Evolutionary conservation across 2,113 vertebrate species (phyloP).

Genomic region (Entosphenus tridentatus): DNA sequence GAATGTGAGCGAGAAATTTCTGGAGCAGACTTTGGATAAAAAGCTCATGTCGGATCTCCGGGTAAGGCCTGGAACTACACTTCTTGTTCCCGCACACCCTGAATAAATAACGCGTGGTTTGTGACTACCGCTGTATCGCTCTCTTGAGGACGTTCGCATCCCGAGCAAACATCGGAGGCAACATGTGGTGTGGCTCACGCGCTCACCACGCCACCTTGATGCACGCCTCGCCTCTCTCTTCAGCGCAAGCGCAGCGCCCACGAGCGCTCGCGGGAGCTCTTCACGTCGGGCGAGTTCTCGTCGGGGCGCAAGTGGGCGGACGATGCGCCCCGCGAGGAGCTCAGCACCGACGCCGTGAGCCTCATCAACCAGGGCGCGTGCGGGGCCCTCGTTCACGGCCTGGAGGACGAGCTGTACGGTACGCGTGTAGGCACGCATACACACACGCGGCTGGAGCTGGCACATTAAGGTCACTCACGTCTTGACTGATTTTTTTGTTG

Average conservation of each 20-base stretch:
- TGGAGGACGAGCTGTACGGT: conserved; percentile 98
- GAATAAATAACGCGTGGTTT: too few species aligned
- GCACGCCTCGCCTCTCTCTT: neutral
- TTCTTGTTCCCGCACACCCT: too few species aligned
- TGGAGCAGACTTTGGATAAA: conserved; percentile 94
- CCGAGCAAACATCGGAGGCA: too few species aligned
- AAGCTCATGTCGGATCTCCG: conserved; percentile 94
- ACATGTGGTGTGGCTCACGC: too few species aligned
- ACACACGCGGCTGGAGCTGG: too few species aligned
- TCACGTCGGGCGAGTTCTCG: conserved; percentile 81
- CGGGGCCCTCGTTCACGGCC: conserved; percentile 80
- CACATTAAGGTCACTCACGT: too few species aligned
- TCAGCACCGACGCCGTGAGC: conserved; percentile 71
- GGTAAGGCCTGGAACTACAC: conserved; percentile 22
- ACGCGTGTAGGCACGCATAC: conserved; percentile 9
- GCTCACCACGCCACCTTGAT: neutral
- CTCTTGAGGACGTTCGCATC: too few species aligned
- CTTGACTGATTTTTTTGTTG: too few species aligned
- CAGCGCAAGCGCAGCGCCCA: conserved; percentile 86
- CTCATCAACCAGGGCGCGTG: conserved; percentile 85
- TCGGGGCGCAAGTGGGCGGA: conserved; percentile 89
- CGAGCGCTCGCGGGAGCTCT: conserved; percentile 79
- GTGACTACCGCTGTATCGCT: too few species aligned
- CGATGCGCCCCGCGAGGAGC: conserved; percentile 70
- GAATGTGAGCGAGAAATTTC: conserved; percentile 83